phyloP scores from a whole-genome alignment of 1,140 invertebrate species.

The Ptiloglossa arizonensis region DNA sequence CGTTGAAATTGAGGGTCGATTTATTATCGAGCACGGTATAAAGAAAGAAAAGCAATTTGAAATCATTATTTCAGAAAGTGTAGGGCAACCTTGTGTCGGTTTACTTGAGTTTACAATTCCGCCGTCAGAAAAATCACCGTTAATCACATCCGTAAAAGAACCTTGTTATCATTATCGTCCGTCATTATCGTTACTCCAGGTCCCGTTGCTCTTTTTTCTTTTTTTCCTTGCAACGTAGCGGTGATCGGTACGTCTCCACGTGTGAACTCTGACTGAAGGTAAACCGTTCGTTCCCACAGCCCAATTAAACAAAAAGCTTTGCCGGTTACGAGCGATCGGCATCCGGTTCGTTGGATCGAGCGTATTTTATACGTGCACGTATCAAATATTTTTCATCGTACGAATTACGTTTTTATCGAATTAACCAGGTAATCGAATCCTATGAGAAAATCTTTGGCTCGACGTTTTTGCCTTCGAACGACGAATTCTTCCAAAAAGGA shows the following conservation, averaged over 20 bases:
- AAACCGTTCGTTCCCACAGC: background rate
- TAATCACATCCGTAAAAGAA: constrained; percentile 15
- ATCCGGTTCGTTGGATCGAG: constrained; percentile 9
- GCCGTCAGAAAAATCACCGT: constrained; percentile 9
- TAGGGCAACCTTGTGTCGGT: background rate
- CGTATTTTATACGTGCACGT: background rate
- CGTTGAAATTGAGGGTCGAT: background rate
- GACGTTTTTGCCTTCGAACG: too few species aligned
- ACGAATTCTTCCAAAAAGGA: too few species aligned
- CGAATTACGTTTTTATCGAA: too few species aligned
- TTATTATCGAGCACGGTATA: constrained; percentile 2
- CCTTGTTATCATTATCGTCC: constrained; percentile 8
- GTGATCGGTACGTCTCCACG: background rate
- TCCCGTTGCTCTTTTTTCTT: background rate
- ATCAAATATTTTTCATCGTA: too few species aligned
- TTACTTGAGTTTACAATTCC: background rate
- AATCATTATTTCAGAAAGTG: background rate
- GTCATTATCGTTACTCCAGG: background rate
- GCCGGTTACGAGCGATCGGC: constrained; percentile 4
- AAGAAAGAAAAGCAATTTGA: constrained; percentile 9
- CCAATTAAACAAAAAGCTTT: background rate
- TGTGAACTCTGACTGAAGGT: background rate
- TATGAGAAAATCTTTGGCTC: too few species aligned
- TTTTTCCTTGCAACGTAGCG: background rate
- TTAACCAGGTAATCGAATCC: too few species aligned